Evolutionary conservation across 2,113 vertebrate genomes (phyloP).

Genomic region (Syngnathus typhle): DNA sequence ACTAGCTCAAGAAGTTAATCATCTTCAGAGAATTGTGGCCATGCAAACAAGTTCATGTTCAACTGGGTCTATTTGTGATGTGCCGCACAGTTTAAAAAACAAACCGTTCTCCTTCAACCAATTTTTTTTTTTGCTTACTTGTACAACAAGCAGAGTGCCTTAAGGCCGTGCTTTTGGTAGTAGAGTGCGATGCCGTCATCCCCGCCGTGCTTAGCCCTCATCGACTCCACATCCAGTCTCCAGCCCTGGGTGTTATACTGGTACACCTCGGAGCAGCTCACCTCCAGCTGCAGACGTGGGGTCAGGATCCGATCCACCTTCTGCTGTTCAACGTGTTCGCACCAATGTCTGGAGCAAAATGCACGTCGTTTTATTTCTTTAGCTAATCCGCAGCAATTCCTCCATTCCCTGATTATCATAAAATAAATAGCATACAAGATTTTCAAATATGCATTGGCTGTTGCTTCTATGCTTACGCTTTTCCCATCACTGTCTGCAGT

Average conservation of each 20-base stretch:
- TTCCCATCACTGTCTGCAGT: slow-evolving; percentile 43
- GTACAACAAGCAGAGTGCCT: slow-evolving; percentile 76
- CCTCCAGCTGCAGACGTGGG: slow-evolving; percentile 71
- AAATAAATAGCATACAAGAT: not conserved
- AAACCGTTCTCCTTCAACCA: not conserved
- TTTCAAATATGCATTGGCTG: not conserved
- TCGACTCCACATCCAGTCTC: slow-evolving; percentile 73
- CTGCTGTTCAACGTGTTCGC: slow-evolving; percentile 66
- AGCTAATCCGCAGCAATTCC: too few relatives aligned
- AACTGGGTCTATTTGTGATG: not conserved
- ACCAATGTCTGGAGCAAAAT: slow-evolving; percentile 74
- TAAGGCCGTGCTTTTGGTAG: slow-evolving; percentile 51
- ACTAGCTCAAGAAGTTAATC: not conserved
- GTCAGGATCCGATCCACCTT: slow-evolving; percentile 65
- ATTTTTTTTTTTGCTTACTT: slow-evolving; percentile 67
- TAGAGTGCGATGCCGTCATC: slow-evolving; percentile 56
- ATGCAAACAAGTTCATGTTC: not conserved
- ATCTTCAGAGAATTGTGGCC: not conserved
- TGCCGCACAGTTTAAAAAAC: too few relatives aligned
- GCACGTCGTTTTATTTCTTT: not conserved
- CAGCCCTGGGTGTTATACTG: slow-evolving; percentile 78
- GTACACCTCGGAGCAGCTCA: slow-evolving; percentile 76
- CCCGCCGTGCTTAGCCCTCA: slow-evolving; percentile 51
- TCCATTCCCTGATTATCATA: too few relatives aligned
- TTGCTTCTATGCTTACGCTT: slow-evolving; percentile 61